Conservation (phyloP, 2,113 vertebrate species). For the Uropsilus gracilis region DNA sequence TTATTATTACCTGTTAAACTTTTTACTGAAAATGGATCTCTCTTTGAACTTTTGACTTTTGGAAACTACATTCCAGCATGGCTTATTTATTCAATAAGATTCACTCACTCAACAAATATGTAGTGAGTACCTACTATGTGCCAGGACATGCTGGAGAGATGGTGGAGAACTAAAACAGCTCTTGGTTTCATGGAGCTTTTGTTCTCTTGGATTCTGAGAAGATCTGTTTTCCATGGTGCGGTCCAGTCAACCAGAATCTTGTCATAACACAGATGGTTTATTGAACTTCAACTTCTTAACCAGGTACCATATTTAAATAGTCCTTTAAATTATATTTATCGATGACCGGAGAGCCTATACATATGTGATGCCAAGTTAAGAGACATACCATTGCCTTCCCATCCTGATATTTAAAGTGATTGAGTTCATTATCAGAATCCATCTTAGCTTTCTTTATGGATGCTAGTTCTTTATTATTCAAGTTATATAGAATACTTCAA, state of each 20-base stretch:
- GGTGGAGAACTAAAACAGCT: background rate
- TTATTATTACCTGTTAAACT: slow-evolving; percentile 47
- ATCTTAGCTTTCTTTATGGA: background rate
- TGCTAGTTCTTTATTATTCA: slow-evolving; percentile 45
- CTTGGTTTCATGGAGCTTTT: background rate
- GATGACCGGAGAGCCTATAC: background rate
- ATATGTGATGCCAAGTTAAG: background rate
- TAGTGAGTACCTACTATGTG: background rate
- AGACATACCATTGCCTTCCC: background rate
- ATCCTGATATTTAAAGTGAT: background rate
- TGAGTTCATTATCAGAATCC: background rate
- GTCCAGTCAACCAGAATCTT: background rate
- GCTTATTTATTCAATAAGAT: slow-evolving; percentile 19
- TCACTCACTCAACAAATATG: background rate
- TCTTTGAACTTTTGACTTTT: slow-evolving; percentile 53
- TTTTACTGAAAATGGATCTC: slow-evolving; percentile 49
- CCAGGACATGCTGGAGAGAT: no score
- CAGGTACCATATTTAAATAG: background rate
- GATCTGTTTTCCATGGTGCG: background rate
- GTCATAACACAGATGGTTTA: background rate
- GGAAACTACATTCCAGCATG: slow-evolving; percentile 1
- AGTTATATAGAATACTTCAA: background rate
- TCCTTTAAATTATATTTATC: background rate
- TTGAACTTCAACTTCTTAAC: background rate
- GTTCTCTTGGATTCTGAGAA: background rate